A percentile compares a stretch with the other conserved stretches of the same genome.
Conservation (phyloP, 2,797 vertebrate species). For the Graptemys geographica region DNA sequence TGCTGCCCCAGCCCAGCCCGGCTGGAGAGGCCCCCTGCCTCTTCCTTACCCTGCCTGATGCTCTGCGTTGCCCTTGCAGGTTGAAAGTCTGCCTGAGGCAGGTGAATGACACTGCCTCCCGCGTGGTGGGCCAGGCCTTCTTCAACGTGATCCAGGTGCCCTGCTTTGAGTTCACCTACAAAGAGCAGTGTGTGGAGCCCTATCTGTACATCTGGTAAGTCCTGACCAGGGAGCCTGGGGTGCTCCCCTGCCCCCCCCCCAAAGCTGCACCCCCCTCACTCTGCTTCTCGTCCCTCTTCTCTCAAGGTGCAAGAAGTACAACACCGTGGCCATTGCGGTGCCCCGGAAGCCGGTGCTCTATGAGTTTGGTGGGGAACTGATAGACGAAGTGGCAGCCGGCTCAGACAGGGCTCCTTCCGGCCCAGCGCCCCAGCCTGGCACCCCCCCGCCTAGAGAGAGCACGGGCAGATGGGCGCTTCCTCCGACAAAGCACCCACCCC, state of each 20-base stretch:
- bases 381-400: constrained; percentile 75
- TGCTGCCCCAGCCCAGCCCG: neutral
- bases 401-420: neutral
- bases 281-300: fast-evolving
- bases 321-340: constrained; percentile 87
- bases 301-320: constrained; percentile 89
- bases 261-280: neutral
- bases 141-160: constrained; percentile 92
- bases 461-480: constrained; percentile 58
- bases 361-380: constrained; percentile 87
- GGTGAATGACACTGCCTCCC: constrained; percentile 90
- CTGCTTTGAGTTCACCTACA: constrained; percentile 89
- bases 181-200: constrained; percentile 89
- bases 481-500: constrained; percentile 7
- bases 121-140: constrained; percentile 90
- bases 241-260: neutral
- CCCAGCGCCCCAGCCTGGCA: constrained; percentile 21
- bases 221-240: neutral
- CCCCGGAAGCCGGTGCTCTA: constrained; percentile 87
- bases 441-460: constrained; percentile 60
- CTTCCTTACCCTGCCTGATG: neutral
- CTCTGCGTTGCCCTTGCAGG: constrained; percentile 75
- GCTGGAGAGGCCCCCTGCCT: too few species aligned
- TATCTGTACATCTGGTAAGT: constrained; percentile 95
- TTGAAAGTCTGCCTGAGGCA: constrained; percentile 86